phyloP scores from a whole-genome alignment of 2,113 vertebrate species.

The Antidorcas marsupialis region DNA sequence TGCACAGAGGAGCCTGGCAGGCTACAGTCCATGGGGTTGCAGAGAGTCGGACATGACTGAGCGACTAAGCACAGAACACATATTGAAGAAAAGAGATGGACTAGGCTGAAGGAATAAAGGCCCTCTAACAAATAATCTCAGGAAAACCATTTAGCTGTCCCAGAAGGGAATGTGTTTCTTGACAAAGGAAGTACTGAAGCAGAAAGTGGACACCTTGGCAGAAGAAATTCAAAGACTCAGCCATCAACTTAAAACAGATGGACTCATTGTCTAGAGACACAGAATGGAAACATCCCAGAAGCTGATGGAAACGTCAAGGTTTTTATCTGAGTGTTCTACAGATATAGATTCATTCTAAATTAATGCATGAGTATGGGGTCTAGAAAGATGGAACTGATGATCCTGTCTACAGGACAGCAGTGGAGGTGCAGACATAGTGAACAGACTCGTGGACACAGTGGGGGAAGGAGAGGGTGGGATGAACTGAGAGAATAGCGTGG shows the following conservation, averaged over 20 bases:
- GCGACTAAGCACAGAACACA: neutral
- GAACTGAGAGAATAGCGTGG: neutral
- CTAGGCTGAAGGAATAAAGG: neutral
- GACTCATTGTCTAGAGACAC: neutral
- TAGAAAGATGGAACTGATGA: neutral
- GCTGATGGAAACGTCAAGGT: neutral
- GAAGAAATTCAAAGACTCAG: neutral
- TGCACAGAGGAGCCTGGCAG: neutral
- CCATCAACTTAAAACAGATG: neutral
- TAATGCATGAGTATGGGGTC: neutral
- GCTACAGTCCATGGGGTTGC: neutral
- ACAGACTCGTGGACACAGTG: neutral
- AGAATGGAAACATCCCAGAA: neutral
- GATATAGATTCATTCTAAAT: neutral
- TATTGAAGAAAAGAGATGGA: neutral
- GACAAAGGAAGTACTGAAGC: neutral
- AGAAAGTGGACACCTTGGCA: neutral
- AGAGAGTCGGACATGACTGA: neutral
- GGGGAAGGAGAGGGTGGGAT: neutral
- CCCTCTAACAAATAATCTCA: neutral
- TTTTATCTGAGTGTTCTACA: neutral
- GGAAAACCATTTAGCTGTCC: neutral
- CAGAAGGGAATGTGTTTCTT: neutral
- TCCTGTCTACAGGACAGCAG: neutral
- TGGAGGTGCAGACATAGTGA: neutral